Evolutionary conservation across 2,797 vertebrate genomes (phyloP).

Genomic region (Sandelia bainsii): DNA sequence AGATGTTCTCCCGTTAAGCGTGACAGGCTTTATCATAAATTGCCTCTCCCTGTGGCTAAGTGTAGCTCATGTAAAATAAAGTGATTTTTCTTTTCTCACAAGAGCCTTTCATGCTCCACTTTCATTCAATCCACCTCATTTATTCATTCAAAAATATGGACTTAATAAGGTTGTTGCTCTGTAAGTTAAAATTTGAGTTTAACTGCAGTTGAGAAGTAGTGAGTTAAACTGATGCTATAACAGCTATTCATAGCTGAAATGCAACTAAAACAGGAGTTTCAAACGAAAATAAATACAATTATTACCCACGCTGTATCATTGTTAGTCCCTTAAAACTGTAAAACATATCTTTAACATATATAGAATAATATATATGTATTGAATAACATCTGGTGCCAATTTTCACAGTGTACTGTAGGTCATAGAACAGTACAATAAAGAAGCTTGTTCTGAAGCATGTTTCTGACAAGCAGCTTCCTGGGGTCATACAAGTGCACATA

Average conservation of each 20-base stretch:
- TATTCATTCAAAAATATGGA: constrained; percentile 40
- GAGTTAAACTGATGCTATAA: constrained; percentile 8
- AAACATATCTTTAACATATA: too few relatives aligned
- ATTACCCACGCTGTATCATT: neutral
- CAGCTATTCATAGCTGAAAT: neutral
- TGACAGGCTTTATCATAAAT: constrained; percentile 48
- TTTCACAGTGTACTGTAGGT: neutral
- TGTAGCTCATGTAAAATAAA: constrained; percentile 44
- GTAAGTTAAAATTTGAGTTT: constrained; percentile 31
- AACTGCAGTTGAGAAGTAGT: constrained; percentile 16
- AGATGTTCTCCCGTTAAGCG: constrained; percentile 40
- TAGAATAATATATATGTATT: too few relatives aligned
- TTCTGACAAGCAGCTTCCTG: neutral
- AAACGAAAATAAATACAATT: neutral
- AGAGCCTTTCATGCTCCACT: constrained; percentile 47
- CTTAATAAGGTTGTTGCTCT: constrained; percentile 31
- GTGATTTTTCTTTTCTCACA: constrained; percentile 4
- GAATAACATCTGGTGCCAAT: too few relatives aligned
- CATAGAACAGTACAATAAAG: too few relatives aligned
- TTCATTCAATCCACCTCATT: constrained; percentile 41
- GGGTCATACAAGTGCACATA: neutral
- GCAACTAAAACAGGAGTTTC: neutral
- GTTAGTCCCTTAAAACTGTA: too few relatives aligned
- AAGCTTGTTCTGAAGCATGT: too few relatives aligned
- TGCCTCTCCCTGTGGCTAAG: constrained; percentile 37